Percentiles rank a stretch among this genome's conserved stretches.
Conservation (phyloP, 2,797 vertebrate species). For the Rhinophrynus dorsalis region DNA sequence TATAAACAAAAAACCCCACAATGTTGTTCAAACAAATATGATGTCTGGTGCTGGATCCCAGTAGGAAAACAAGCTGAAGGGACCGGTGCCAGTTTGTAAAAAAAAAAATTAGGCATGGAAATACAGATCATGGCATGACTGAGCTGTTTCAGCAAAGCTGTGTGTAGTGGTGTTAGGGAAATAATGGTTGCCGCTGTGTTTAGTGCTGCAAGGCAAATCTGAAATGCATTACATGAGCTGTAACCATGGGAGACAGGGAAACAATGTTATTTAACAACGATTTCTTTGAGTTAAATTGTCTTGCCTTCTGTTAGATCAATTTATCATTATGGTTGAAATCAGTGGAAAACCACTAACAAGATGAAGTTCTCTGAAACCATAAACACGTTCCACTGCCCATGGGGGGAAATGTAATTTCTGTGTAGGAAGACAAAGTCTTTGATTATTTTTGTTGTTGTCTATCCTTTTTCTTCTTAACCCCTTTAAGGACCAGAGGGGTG, state of each 20-base stretch:
- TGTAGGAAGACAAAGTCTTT: not conserved
- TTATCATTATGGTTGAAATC: slow-evolving; percentile 10
- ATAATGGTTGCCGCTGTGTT: not conserved
- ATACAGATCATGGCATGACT: no score
- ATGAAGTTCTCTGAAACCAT: not conserved
- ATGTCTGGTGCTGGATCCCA: not conserved
- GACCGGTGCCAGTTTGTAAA: not conserved
- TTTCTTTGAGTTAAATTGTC: slow-evolving; percentile 19
- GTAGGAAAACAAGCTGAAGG: not conserved
- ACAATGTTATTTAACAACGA: slow-evolving; percentile 1
- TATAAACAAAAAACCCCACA: no score
- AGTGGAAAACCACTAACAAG: not conserved
- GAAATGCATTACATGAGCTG: not conserved
- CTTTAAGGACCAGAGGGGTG: no score
- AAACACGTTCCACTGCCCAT: not conserved
- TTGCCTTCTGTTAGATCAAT: not conserved
- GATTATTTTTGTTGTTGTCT: no score
- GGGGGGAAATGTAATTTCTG: not conserved
- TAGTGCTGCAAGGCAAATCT: not conserved
- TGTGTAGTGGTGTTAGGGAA: not conserved
- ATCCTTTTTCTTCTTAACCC: no score
- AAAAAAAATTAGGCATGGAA: not conserved
- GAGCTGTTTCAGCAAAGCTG: not conserved
- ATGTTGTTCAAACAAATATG: not conserved
- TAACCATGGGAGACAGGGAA: not conserved